Conservation (phyloP, 2,888 invertebrate species). For the Latheticus oryzae region DNA sequence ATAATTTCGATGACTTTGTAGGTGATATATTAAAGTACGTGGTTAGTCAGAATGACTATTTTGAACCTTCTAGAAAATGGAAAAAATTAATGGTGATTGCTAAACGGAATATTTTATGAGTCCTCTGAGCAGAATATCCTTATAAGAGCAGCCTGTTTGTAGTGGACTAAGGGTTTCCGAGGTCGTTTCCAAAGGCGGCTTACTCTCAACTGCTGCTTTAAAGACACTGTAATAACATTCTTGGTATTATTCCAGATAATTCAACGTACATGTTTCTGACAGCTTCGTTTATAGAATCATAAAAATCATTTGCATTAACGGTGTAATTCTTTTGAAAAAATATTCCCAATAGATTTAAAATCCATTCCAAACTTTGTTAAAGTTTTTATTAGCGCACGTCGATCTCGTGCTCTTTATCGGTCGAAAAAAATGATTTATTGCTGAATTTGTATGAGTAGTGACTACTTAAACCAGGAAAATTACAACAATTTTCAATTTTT, state of each 20-base stretch:
- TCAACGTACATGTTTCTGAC: conserved; percentile 36
- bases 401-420: conserved; percentile 31
- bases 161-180: conserved; percentile 35
- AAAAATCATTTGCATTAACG: conserved; percentile 36
- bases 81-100: conserved; percentile 43
- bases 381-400: conserved; percentile 13
- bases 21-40: conserved; percentile 32
- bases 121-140: conserved; percentile 41
- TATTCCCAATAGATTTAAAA: conserved; percentile 23
- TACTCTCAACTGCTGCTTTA: conserved; percentile 35
- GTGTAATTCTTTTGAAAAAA: conserved; percentile 20
- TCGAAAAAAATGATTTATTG: conserved; percentile 53
- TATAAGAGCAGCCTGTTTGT: conserved; percentile 36
- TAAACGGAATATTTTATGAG: conserved; percentile 42
- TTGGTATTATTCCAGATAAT: conserved; percentile 35
- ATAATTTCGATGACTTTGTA: conserved; percentile 38
- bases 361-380: conserved; percentile 17
- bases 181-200: conserved; percentile 34
- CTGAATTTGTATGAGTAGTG: conserved; percentile 44
- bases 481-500: conserved; percentile 47
- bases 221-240: conserved; percentile 39
- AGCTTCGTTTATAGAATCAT: conserved; percentile 34
- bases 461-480: conserved; percentile 44
- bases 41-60: conserved; percentile 38
- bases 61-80: conserved; percentile 38